Conservation (phyloP, 2,888 invertebrate species). For the Gortyna flavago region DNA sequence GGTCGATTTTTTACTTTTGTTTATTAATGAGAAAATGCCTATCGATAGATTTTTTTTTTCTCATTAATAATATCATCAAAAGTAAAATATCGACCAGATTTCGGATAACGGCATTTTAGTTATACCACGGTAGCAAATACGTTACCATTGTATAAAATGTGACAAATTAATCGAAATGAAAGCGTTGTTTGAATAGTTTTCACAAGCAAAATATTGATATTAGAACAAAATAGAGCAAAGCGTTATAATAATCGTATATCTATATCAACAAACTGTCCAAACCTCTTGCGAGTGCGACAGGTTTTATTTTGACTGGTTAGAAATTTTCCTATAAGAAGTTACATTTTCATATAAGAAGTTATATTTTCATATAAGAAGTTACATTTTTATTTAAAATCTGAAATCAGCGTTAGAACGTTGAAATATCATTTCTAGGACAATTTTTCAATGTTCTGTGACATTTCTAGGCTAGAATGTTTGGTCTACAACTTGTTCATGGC, state of each 20-base stretch:
- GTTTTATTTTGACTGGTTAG: conserved; percentile 9
- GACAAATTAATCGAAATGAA: not conserved
- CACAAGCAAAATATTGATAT: not conserved
- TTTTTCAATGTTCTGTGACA: not conserved
- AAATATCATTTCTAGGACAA: not conserved
- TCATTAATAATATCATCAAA: too few species aligned
- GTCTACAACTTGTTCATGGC: not conserved
- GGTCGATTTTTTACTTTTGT: too few species aligned
- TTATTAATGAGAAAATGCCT: too few species aligned
- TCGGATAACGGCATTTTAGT: too few species aligned
- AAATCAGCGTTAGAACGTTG: not conserved
- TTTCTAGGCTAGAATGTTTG: not conserved
- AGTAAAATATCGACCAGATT: too few species aligned
- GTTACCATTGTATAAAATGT: not conserved
- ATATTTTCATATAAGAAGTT: too few species aligned
- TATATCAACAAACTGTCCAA: not conserved
- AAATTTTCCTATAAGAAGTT: too few species aligned
- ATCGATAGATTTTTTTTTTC: too few species aligned
- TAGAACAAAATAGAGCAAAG: not conserved
- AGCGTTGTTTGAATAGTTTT: not conserved
- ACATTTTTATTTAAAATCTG: too few species aligned
- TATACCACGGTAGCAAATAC: too few species aligned
- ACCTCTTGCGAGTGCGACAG: not conserved
- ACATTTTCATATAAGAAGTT: too few species aligned
- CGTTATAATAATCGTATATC: not conserved